These are phyloP conservation scores for Formica selysi DNA, from an alignment of 1,140 invertebrate species.

Conservation along the genomic window DNA sequence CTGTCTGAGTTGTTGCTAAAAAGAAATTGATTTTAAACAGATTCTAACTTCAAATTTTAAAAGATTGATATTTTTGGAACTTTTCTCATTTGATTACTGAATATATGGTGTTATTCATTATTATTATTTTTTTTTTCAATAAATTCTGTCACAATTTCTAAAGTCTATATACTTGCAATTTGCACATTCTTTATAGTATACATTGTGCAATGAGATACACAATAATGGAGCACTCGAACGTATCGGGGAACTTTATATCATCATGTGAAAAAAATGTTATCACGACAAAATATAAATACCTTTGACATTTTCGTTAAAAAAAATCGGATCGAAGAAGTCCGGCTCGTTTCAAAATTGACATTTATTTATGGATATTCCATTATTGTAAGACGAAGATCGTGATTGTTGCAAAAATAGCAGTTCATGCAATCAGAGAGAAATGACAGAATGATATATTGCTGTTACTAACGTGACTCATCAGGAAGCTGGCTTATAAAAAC, in stretches of 20 bases:
- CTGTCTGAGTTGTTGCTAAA: not conserved
- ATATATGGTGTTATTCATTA: too few relatives aligned
- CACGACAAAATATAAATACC: not conserved
- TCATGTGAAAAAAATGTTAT: conserved; percentile 14
- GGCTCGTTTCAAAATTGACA: not conserved
- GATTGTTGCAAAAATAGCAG: not conserved
- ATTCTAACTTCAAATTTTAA: not conserved
- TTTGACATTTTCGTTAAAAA: conserved; percentile 43
- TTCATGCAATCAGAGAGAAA: not conserved
- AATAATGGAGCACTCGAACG: not conserved
- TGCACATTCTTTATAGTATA: not conserved
- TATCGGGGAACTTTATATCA: not conserved
- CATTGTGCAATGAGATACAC: not conserved
- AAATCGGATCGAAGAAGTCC: conserved; percentile 14
- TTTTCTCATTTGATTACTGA: not conserved
- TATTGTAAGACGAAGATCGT: not conserved
- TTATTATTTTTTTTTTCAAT: not conserved
- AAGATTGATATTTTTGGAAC: not conserved
- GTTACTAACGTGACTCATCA: conserved; percentile 20
- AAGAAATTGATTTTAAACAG: too few relatives aligned
- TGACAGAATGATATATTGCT: not conserved
- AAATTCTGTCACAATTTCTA: not conserved
- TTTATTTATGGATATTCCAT: conserved; percentile 10
- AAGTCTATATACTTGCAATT: too few relatives aligned
- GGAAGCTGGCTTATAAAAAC: not conserved